These are phyloP conservation scores for Motacilla alba DNA, from an alignment of 2,113 vertebrate species.

Conservation along the genomic window DNA sequence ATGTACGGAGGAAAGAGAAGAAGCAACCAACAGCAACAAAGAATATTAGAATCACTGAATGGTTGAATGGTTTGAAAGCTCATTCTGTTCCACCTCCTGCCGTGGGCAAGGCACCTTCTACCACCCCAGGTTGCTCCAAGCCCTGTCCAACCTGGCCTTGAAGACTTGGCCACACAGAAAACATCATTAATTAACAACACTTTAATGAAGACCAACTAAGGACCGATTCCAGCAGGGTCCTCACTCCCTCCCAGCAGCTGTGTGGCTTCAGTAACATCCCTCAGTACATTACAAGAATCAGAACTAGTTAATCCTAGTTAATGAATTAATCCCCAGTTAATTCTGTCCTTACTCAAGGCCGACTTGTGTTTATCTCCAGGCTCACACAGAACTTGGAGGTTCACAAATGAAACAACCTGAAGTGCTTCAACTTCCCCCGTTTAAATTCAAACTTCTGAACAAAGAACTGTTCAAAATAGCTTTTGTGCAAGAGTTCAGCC, in stretches of 20 bases:
- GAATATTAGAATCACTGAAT: accelerated
- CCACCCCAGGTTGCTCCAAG: not conserved
- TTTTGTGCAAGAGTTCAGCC: not conserved
- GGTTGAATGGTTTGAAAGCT: not conserved
- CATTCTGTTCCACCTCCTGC: not conserved
- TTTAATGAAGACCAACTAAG: not conserved
- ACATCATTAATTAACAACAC: not conserved
- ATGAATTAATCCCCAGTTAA: not conserved
- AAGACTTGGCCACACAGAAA: not conserved
- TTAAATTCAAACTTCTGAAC: not conserved
- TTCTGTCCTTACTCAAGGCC: accelerated
- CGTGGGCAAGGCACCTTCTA: not conserved
- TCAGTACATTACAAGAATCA: no score
- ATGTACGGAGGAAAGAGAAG: accelerated
- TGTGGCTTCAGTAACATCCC: not conserved
- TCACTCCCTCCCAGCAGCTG: not conserved
- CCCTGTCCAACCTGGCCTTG: not conserved
- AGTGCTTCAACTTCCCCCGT: not conserved
- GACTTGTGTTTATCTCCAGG: not conserved
- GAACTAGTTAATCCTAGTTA: not conserved
- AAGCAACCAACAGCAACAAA: not conserved
- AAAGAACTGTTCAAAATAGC: not conserved
- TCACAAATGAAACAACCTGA: not conserved
- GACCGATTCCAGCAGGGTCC: accelerated
- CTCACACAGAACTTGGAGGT: not conserved